A percentile compares a stretch with the other conserved stretches of the same genome.
Evolutionary conservation across 2,113 vertebrate genomes (phyloP).

Genomic region (Lethenteron camtschaticum): DNA sequence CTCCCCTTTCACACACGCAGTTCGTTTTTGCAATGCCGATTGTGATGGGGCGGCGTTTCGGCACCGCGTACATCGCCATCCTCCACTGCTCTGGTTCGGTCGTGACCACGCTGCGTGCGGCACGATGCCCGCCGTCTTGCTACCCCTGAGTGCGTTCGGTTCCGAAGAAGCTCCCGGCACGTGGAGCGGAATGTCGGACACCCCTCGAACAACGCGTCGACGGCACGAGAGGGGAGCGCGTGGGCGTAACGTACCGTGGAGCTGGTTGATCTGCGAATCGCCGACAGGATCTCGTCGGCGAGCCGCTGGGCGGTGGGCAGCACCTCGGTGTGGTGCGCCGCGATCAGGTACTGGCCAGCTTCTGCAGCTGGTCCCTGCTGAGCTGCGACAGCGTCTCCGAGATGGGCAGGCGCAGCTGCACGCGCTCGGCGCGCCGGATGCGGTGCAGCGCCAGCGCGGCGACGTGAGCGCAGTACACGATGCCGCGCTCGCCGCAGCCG

Average conservation of each 20-base stretch:
- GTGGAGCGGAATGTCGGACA: no score
- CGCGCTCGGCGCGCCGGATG: slow-evolving; percentile 89
- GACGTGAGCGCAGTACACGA: slow-evolving; percentile 94
- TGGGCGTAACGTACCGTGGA: slow-evolving; percentile 42
- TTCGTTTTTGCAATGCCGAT: no score
- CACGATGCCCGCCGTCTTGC: no score
- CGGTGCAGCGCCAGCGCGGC: slow-evolving; percentile 90
- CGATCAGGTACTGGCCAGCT: slow-evolving; percentile 98
- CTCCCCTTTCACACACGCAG: no score
- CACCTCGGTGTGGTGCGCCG: slow-evolving; percentile 92
- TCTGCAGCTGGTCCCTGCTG: slow-evolving; percentile 97
- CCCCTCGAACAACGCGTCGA: no score
- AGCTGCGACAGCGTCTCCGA: slow-evolving; percentile 98
- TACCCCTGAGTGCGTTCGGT: no score
- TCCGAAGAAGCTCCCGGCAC: no score
- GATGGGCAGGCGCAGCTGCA: slow-evolving; percentile 92
- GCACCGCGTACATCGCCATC: no score
- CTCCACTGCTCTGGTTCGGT: no score
- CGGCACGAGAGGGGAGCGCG: no score
- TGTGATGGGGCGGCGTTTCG: no score
- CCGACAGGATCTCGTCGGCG: slow-evolving; percentile 95
- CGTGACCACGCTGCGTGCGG: no score
- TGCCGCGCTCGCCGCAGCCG: slow-evolving; percentile 88
- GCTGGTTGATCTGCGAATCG: slow-evolving; percentile 97
- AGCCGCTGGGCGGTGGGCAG: slow-evolving; percentile 90